phyloP scores from a whole-genome alignment of 2,888 invertebrate genomes.

The Aphrophora alni region DNA sequence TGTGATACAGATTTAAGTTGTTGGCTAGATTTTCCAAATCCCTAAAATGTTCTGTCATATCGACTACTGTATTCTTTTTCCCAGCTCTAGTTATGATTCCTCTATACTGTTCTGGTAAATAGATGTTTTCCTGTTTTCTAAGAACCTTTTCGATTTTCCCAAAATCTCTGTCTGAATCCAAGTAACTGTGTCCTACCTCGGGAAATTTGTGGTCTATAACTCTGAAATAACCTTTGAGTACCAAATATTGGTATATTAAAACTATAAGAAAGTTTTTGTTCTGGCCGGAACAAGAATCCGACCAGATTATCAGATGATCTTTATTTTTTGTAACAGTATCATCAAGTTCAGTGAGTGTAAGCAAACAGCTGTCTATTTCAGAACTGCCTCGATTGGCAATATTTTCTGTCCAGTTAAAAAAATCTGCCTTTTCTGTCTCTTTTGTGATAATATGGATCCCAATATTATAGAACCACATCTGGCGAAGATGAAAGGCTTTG shows the following conservation, averaged over 20 bases:
- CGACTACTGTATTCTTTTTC: constrained; percentile 47
- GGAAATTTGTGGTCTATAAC: constrained; percentile 54
- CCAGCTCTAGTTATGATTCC: constrained; percentile 47
- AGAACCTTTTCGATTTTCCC: constrained; percentile 52
- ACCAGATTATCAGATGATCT: constrained; percentile 49
- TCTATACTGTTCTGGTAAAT: constrained; percentile 51
- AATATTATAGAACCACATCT: constrained; percentile 44
- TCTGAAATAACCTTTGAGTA: constrained; percentile 50
- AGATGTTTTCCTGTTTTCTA: constrained; percentile 50
- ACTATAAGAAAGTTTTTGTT: constrained; percentile 43
- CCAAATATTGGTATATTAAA: constrained; percentile 40
- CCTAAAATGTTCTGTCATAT: constrained; percentile 48
- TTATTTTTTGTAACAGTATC: constrained; percentile 29
- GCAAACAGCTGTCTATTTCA: constrained; percentile 41
- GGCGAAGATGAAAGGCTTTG: constrained; percentile 46
- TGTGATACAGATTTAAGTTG: constrained; percentile 41
- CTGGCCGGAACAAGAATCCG: constrained; percentile 38
- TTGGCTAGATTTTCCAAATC: constrained; percentile 41
- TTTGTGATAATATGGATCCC: constrained; percentile 42
- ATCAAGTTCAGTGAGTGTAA: constrained; percentile 32
- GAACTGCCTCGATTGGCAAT: constrained; percentile 40
- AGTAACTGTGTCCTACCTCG: constrained; percentile 53
- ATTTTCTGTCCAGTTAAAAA: constrained; percentile 47
- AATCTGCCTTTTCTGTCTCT: constrained; percentile 42
- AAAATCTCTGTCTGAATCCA: constrained; percentile 54